Base-by-base conservation (phyloP, 2,888 invertebrate species). In the Nemoura dubitans region DNA sequence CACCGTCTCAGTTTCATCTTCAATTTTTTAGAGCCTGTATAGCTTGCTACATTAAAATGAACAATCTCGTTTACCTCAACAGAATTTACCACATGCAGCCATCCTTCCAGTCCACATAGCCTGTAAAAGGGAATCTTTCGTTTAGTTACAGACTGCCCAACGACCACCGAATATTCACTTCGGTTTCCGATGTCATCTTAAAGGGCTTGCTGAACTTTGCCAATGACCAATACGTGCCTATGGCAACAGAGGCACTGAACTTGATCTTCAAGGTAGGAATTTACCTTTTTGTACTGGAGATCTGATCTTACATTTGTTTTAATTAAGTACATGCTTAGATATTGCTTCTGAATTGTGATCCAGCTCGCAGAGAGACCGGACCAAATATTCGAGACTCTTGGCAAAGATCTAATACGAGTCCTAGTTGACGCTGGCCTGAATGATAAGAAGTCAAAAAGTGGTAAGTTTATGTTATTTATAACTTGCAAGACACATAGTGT, bases 301-400 rank as follows among this genome's bases (percentile, higher is more conserved):
- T 76, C 36, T 36, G 36, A 10, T 59, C 14, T 59, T 21, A 59
- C 2, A 59, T 7, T 59, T 7, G 10, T 21, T 7, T 59, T 21
- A 7, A 3, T 59, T 59, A 59, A 59, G 10, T 16, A 21, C 21
- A 59, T 36, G 36, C 3, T 10, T 3, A 36, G 3, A 59, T n/a
- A 59, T 10, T 59, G 59, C 16, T 59, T 21, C 14, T 59, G 59
- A 59, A 59, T 59, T 85, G 6, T 86, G 36, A 36, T 91, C 84
- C 88, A 93, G 91, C 90, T 95, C 81, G 93, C 94, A 21, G 93
- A 94, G 89, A 92, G 93, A 88, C 95, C 95, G 0, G 94, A 94
- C 89, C 87, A 89, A 76, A 89, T 91, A 21, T 91, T 91, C 90
- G 91, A 91, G 90, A 88, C 89, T 25, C 87, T 92, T 7, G 87